Evolutionary conservation across 2,113 vertebrate species (phyloP), one percentile per base, ranked within the genome.

Genomic region (western clawed frog (Xenopus tropicalis)): DNA sequence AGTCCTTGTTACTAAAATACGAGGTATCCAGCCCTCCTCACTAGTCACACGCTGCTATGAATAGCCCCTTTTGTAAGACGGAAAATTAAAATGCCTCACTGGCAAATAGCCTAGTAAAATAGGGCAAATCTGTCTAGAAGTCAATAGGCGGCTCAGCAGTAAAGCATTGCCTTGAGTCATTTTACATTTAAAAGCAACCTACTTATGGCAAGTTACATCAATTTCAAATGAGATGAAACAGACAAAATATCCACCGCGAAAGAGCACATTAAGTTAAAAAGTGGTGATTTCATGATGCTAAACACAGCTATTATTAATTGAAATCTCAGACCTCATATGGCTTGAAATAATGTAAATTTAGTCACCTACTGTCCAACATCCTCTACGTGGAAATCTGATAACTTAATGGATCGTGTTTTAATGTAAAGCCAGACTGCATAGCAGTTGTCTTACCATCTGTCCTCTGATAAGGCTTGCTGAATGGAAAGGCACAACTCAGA

Each of bases 161-260:
- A 83, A 87, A 83, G 83, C 71, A 82, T 72, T 80, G 88, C 91
- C 89, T 81, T 52, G 72, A 90, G 93, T 87, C 81, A 84, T 88
- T 88, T 78, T 80, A 82, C 86, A 87, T 91, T 90, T 87, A 89
- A 83, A 83, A 91, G 90, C 87, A 93, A 93, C 92, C 94, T 91
- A 96, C 86, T 91, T 97, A 91, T 87, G 93, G 96, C 93, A 94
- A 87, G 78, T 83, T 80, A 78, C 82, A 91, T 94, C 90, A 94
- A 84, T 90, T 89, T 93, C 91, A 93, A 77, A 80, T 78, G 85
- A 78, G 77, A 76, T 70, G 79, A 87, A 84, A 14, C 43, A 85
- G 73, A 78, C 71, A 81, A 42, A 81, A 64, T 79, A 91, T 73
- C 83, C 87, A 88, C n/a, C 73, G 87, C 77, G 72, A 20, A 71